These are phyloP conservation scores for Channa argus DNA, from an alignment of 2,113 vertebrate species.

Conservation along the genomic window DNA sequence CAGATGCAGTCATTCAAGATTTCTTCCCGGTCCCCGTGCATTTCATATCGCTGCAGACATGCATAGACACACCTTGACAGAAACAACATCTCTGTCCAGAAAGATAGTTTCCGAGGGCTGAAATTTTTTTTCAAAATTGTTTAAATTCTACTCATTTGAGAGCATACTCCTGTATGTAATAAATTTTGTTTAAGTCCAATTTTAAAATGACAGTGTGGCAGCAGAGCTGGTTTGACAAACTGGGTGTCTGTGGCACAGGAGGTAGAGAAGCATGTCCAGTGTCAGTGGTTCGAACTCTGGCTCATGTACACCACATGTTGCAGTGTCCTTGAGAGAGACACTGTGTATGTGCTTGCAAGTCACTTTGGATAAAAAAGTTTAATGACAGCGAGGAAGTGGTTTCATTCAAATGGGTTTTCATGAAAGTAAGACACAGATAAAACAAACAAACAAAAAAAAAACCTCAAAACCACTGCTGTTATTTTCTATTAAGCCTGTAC, in stretches of 20 bases:
- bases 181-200: not conserved
- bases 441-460: slow-evolving; percentile 33
- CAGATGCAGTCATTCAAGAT: slow-evolving; percentile 56
- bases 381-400: slow-evolving; percentile 5
- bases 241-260: too few species aligned
- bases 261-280: too few species aligned
- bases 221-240: not conserved
- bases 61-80: slow-evolving; percentile 47
- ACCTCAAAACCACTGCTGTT: not conserved
- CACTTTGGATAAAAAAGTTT: too few species aligned
- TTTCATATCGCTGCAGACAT: slow-evolving; percentile 31
- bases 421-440: slow-evolving; percentile 2
- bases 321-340: too few species aligned
- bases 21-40: slow-evolving; percentile 30
- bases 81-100: slow-evolving; percentile 41
- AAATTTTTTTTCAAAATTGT: slow-evolving; percentile 21
- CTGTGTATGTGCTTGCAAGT: too few species aligned
- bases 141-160: slow-evolving; percentile 3
- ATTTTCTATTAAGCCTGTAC: slow-evolving; percentile 13
- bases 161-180: not conserved
- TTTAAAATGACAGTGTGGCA: slow-evolving; percentile 8
- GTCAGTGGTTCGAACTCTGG: too few species aligned
- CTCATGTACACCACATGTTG: too few species aligned
- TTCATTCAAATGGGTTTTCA: slow-evolving; percentile 24
- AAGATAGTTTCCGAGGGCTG: slow-evolving; percentile 34